Base-by-base conservation (phyloP, 2,888 invertebrate species). In the Labia minor region DNA sequence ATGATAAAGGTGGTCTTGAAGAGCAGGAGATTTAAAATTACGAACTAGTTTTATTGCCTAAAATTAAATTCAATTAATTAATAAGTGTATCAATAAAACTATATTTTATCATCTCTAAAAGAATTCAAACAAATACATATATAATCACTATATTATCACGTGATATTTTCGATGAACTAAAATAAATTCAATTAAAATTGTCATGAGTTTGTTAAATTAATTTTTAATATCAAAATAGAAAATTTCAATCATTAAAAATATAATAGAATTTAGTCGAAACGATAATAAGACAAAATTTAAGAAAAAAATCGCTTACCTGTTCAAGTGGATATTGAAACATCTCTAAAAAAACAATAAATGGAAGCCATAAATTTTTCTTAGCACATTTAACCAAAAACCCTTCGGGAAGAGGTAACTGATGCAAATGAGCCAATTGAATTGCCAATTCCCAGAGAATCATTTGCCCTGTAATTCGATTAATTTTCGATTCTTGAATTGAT, bases 301-400 rank as follows among this genome's bases (percentile, higher is more conserved):
- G 26, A 26, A 26, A 3, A 26, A 26, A 26, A 8, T 26, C 8
- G 26, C n/a, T 63, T 73, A 86, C 83, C 77, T 86, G 84, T 11
- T 80, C 77, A 18, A 84, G 73, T 0, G 90, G 86, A 74, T 89
- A 87, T 67, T 85, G 81, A 72, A 86, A 87, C 21, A 87, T 83
- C 72, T 90, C 87, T 1, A 85, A 82, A 49, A 86, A 83, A 19
- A 89, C 76, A 14, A 89, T 74, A 73, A 90, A 85, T 65, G 85
- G 84, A 73, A 89, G 83, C 89, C 90, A 90, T 65, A 84, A 80
- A 74, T 88, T 83, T 0, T 78, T 75, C 18, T 76, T 76, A 0
- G 87, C 84, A 69, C 86, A 86, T 72, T 82, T 78, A 67, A 78
- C 81, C 21, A 89, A 75, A 71, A 87, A 82, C 70, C 76, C 73